A percentile compares a stretch with the other conserved stretches of the same genome.
Evolutionary conservation across 2,888 invertebrate species (phyloP).

Genomic region (Siphlonurus alternatus): DNA sequence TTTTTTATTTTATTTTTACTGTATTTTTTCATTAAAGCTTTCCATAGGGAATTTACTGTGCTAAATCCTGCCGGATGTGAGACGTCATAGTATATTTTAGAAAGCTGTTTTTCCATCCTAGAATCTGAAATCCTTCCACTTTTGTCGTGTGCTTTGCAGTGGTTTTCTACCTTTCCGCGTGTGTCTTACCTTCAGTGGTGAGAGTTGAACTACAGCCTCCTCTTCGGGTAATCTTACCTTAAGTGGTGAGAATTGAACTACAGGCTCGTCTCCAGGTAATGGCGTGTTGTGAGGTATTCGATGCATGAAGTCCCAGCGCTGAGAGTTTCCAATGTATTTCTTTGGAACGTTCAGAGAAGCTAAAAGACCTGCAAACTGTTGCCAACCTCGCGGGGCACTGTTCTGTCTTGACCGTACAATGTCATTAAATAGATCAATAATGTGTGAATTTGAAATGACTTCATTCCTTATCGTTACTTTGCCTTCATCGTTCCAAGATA

Average conservation of each 20-base stretch:
- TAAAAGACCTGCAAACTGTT: neutral
- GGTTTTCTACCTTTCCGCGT: no score
- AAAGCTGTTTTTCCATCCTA: neutral
- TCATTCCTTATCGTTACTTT: neutral
- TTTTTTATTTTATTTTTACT: no score
- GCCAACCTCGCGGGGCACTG: neutral
- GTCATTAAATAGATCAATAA: neutral
- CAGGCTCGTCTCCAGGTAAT: neutral
- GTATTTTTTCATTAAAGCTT: no score
- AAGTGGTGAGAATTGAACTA: neutral
- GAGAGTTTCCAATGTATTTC: neutral
- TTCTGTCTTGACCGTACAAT: neutral
- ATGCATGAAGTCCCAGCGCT: neutral
- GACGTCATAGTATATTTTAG: neutral
- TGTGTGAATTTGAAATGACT: neutral
- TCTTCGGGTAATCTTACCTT: neutral
- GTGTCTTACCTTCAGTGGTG: neutral
- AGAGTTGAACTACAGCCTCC: neutral
- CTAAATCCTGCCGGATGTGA: neutral
- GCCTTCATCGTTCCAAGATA: neutral
- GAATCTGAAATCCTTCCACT: neutral
- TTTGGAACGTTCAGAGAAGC: neutral
- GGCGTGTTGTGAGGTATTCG: neutral
- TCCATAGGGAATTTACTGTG: no score
- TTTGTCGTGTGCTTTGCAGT: no score